Evolutionary conservation across 2,797 vertebrate genomes (phyloP), one percentile per base, ranked within the genome.

Genomic region (Neomorphus geoffroyi): DNA sequence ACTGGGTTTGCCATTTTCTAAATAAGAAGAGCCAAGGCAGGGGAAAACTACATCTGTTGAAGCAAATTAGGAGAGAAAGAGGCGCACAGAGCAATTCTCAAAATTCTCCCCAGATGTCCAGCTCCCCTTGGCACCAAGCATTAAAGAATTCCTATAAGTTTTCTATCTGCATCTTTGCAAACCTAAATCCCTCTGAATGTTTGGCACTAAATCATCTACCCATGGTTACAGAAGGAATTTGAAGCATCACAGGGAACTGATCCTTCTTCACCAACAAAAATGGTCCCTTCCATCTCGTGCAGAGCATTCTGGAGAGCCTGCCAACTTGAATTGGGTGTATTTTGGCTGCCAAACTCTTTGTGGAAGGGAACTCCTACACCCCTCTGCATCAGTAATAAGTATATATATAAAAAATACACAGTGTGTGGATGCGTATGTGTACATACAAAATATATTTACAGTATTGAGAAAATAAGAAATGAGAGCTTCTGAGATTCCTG

Each of bases 171-270:
- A 50, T 82, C 80, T 88, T 91, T 79, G 27, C 62, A 50, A 92
- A 50, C 56, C 33, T 66, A 82, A 97, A 85, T 84, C 45, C 67
- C 41, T 79, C 70, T 85, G 51, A 81, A 64, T 27, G 12, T 81
- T 77, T 95, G 65, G 33, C 77, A 69, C n/a, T 84, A 79, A 86
- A 87, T 95, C 62, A 88, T 60, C 45, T 56, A 24, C 58, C 58
- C 82, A n/a, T 70, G 33, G 85, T 39, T 92, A 81, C 39, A 73
- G 66, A 91, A 83, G 21, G 84, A 92, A 75, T 93, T 56, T 79
- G 46, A 48, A 6, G 5, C 65, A 57, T 56, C 27, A 18, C 27
- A 43, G 30, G n/a, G 51, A 94, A 88, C 32, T 13, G 46, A 70
- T 72, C 30, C 56, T 88, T 91, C 67, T 79, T 81, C 39, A 84